Base-by-base conservation (phyloP, 2,888 invertebrate species). In the Watsonalla binaria region DNA sequence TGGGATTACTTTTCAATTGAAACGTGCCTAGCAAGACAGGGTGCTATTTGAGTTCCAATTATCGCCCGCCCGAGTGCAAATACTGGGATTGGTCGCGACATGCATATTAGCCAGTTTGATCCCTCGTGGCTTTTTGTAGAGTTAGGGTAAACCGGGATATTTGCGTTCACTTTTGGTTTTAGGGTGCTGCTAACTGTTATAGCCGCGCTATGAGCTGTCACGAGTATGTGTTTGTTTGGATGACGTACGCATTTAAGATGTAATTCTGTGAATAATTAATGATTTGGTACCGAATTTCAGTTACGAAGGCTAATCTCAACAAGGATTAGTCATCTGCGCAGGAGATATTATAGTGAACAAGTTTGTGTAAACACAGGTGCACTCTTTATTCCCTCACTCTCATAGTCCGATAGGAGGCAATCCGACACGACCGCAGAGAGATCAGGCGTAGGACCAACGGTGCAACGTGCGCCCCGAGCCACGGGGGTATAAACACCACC, bases 11-110 rank as follows among this genome's bases (percentile, higher is more conserved):
- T 84, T 84, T 77, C 83, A 85, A 90, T 90, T 88, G 90, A 80
- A 86, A 88, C 90, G 89, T 89, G 90, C 89, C 87, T 79, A 77
- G 80, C 82, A 84, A 86, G 88, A 83, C 85, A 80, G 75, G 76
- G 77, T 75, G 82, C 78, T 87, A 84, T 88, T 88, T 87, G 87
- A 86, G 84, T 85, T 87, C 80, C 89, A 88, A 88, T 89, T 88
- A 89, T 83, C 82, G 80, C 66, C 77, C 73, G 77, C 74, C 78
- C 76, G 75, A 73, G 78, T 65, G 74, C 82, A 88, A 88, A 89
- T 86, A 86, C 82, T 58, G 70, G 79, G 74, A 81, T 76, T 78
- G 76, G 78, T 80, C 80, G 78, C 78, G 77, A 78, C 81, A 83
- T 86, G 84, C 80, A 85, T 84, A 85, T 84, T 83, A 83, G 77